Percentiles rank a stretch among this genome's conserved stretches.
Evolutionary conservation across 2,797 vertebrate species (phyloP).

Genomic region (Phaenicophaeus curvirostris): DNA sequence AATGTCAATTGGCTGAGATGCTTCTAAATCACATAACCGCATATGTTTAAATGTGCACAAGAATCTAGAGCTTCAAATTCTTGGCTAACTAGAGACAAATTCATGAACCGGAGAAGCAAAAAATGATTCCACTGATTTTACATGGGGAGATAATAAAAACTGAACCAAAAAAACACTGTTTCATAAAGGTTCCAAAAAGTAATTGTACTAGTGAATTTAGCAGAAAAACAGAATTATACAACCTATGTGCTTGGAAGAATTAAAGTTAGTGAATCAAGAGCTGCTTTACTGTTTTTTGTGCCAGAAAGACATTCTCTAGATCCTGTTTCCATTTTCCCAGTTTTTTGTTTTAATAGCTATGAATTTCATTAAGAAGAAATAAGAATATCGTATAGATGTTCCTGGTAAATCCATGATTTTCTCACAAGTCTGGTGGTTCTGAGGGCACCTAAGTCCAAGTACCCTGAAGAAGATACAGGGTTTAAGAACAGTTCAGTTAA

Average conservation of each 20-base stretch:
- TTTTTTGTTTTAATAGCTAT: not conserved
- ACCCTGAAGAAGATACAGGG: not conserved
- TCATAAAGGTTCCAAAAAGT: not conserved
- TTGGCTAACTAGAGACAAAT: not conserved
- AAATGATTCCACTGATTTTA: not conserved
- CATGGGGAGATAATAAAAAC: not conserved
- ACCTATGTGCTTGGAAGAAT: not conserved
- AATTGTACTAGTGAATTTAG: not conserved
- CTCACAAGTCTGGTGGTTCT: not conserved
- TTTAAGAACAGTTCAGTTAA: not conserved
- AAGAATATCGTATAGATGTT: not conserved
- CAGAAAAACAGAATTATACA: not conserved
- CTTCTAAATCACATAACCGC: not conserved
- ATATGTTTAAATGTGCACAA: not conserved
- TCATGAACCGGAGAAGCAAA: not conserved
- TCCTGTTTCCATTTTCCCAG: not conserved
- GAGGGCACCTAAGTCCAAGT: not conserved
- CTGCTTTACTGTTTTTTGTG: not conserved
- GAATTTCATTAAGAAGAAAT: not conserved
- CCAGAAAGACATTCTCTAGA: not conserved
- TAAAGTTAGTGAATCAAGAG: not conserved
- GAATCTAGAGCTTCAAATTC: not conserved
- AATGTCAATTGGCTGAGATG: not conserved
- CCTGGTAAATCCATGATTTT: not conserved
- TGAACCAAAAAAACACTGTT: not conserved